Evolutionary conservation across 2,888 invertebrate species (phyloP).

Genomic region (Lasioglossum vierecki): DNA sequence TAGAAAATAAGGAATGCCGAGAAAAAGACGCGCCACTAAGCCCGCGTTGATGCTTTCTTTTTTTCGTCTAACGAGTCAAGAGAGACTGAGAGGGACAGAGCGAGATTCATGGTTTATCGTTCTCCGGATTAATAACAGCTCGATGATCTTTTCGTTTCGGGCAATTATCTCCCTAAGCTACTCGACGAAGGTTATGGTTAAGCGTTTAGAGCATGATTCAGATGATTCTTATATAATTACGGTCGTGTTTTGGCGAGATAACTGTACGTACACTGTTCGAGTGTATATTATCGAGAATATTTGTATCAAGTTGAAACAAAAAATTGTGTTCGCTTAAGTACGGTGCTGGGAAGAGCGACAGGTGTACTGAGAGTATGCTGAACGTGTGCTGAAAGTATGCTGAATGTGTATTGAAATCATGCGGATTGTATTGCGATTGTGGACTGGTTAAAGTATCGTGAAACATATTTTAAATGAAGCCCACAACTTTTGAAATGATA

Average conservation of each 20-base stretch:
- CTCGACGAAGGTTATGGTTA: conserved; percentile 7
- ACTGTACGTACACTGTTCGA: background rate
- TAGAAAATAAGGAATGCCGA: conserved; percentile 44
- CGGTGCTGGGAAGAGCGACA: background rate
- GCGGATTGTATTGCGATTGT: no score
- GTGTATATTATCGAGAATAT: background rate
- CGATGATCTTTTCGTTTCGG: conserved; percentile 11
- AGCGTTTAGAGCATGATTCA: background rate
- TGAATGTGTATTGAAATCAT: background rate
- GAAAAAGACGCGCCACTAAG: background rate
- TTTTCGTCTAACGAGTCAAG: background rate
- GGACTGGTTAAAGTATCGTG: no score
- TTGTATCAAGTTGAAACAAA: background rate
- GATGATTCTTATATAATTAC: conserved; percentile 6
- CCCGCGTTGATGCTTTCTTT: background rate
- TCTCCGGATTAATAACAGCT: conserved; percentile 13
- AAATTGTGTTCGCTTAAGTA: background rate
- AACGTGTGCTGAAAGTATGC: no score
- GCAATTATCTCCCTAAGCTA: background rate
- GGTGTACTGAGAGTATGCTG: background rate
- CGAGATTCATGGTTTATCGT: background rate
- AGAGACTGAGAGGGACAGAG: background rate
- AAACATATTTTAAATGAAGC: no score
- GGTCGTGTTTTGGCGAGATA: background rate
- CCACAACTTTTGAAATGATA: no score